Conservation (phyloP, 1,140 invertebrate genomes). For the Zophobas atratus region DNA sequence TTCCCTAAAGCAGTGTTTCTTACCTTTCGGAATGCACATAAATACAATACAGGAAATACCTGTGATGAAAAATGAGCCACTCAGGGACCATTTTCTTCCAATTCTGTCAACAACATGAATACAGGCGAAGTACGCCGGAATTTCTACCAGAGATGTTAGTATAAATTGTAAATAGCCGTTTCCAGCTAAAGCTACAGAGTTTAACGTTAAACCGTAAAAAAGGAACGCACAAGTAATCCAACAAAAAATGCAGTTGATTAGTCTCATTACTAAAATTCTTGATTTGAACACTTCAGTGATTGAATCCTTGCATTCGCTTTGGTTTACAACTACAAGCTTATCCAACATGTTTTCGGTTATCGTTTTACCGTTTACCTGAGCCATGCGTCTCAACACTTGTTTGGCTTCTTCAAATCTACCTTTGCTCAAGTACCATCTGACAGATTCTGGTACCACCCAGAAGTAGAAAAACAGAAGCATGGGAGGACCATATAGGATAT, state of each 20-base stretch:
- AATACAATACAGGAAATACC: conserved; percentile 68
- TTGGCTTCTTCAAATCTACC: conserved; percentile 71
- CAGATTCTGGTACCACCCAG: conserved; percentile 70
- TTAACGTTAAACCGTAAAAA: conserved; percentile 87
- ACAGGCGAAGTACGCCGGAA: conserved; percentile 79
- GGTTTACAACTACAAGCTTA: conserved; percentile 54
- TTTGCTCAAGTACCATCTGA: conserved; percentile 70
- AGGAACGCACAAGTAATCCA: conserved; percentile 81
- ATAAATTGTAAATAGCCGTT: conserved; percentile 81
- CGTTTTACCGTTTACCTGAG: conserved; percentile 75
- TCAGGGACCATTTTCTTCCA: conserved; percentile 76
- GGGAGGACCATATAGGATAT: conserved; percentile 60
- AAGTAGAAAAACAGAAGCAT: conserved; percentile 61
- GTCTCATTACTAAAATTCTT: conserved; percentile 73
- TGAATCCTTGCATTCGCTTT: conserved; percentile 56
- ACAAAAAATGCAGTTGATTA: conserved; percentile 77
- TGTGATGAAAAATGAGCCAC: conserved; percentile 74
- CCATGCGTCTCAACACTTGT: conserved; percentile 64
- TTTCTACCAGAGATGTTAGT: conserved; percentile 79
- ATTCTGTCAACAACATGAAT: conserved; percentile 76
- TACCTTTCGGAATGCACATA: conserved; percentile 61
- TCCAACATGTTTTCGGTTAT: conserved; percentile 72
- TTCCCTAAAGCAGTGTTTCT: conserved; percentile 5
- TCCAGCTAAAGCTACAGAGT: conserved; percentile 83
- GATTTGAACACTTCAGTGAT: conserved; percentile 73